These are phyloP conservation scores for Triplophysa yarkandensis DNA, from an alignment of 2,797 vertebrate genomes.

Conservation along the genomic window DNA sequence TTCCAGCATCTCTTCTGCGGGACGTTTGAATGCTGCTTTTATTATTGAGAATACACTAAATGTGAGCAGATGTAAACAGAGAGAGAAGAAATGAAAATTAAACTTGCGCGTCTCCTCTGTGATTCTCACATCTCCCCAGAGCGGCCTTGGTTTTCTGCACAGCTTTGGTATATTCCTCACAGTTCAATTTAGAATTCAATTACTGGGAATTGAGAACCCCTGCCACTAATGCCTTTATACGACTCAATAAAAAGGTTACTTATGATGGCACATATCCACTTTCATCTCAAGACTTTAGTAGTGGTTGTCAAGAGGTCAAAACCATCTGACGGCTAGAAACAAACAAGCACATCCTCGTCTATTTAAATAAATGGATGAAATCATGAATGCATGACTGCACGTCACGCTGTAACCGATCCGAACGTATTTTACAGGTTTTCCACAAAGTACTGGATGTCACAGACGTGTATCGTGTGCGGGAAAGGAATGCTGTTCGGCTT, in stretches of 20 bases:
- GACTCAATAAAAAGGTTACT: slow-evolving; percentile 60
- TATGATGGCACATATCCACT: slow-evolving; percentile 49
- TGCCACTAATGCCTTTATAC: slow-evolving; percentile 51
- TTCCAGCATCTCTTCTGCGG: slow-evolving; percentile 7
- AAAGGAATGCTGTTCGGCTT: slow-evolving; percentile 99
- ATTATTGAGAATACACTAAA: slow-evolving; percentile 37
- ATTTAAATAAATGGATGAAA: slow-evolving; percentile 17
- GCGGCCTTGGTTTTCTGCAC: slow-evolving; percentile 23
- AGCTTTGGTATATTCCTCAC: slow-evolving; percentile 46
- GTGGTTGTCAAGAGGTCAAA: slow-evolving; percentile 61
- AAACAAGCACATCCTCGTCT: background rate
- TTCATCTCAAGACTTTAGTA: slow-evolving; percentile 51
- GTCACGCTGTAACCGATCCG: background rate
- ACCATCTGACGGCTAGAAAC: slow-evolving; percentile 27
- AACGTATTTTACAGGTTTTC: slow-evolving; percentile 84
- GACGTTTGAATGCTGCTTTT: slow-evolving; percentile 51
- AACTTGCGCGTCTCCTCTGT: slow-evolving; percentile 2
- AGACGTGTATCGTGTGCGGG: slow-evolving; percentile 96
- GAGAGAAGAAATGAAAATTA: slow-evolving; percentile 14
- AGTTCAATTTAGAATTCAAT: slow-evolving; percentile 62
- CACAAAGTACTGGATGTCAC: slow-evolving; percentile 99
- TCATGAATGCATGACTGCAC: background rate
- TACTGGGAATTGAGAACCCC: slow-evolving; percentile 58
- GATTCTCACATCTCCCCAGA: slow-evolving; percentile 21
- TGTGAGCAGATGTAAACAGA: slow-evolving; percentile 50